Percentiles rank a stretch among this genome's conserved stretches.
Evolutionary conservation across 30 jellyfish, hydroid and myxozoan species (phyloP).

Genomic region (Morbakka virulenta): DNA sequence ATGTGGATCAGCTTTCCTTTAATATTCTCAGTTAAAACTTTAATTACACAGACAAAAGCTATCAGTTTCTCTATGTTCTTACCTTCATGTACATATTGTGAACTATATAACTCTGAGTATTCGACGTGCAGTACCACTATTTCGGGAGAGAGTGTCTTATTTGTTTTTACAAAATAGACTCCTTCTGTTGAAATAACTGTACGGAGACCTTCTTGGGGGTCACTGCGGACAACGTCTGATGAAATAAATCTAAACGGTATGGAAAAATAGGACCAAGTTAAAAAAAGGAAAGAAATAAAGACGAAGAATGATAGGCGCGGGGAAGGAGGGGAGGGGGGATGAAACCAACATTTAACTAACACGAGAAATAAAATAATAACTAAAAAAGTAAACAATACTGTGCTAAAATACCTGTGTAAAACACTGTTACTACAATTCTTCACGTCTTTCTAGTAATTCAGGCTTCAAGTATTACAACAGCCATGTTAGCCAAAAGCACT

Average conservation of each 20-base stretch:
- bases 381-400: too few species aligned
- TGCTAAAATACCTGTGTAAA: too few species aligned
- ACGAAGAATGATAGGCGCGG: too few species aligned
- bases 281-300: neutral
- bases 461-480: too few species aligned
- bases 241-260: conserved; percentile 57
- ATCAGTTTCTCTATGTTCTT: neutral
- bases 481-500: too few species aligned
- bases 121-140: conserved; percentile 77
- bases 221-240: conserved; percentile 82
- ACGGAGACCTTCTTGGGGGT: conserved; percentile 59
- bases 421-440: too few species aligned
- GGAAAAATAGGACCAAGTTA: neutral
- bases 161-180: conserved; percentile 76
- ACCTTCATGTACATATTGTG: conserved; percentile 12
- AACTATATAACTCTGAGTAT: conserved; percentile 44
- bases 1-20: too few species aligned
- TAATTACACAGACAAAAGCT: neutral
- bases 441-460: too few species aligned
- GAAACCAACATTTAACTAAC: too few species aligned
- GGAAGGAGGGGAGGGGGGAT: too few species aligned
- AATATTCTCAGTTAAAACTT: neutral
- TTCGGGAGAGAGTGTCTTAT: conserved; percentile 85
- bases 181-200: conserved; percentile 85
- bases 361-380: too few species aligned